Base-by-base conservation (phyloP, 2,888 invertebrate species). In the Andrena bucephala region DNA sequence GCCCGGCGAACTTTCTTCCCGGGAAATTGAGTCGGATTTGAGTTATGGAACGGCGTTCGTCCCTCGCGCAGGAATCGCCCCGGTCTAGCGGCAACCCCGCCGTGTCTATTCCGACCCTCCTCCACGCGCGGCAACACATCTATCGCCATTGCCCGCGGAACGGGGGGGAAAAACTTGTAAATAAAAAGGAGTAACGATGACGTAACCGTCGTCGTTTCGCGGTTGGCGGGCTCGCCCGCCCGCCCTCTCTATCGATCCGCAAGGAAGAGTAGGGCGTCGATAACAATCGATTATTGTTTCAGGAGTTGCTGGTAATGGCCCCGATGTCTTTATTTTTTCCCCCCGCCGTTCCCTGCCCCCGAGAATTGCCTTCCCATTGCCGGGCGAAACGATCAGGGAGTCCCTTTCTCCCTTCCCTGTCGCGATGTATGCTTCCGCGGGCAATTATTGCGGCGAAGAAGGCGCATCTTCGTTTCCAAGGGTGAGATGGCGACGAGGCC, bases 11-110 rank as follows among this genome's bases (percentile, higher is more conserved):
- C 90, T 92, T 92, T 92, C 89, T 90, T 90, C 85, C 90, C 89
- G 89, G 90, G 92, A 83, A 94, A 94, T 94, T 93, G 93, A 94
- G 91, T 91, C 89, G 89, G 90, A 93, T 93, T 93, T 93, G 93
- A 94, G 91, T 94, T 94, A 94, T 92, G 67, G 88, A 85, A 90
- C 79, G 88, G 83, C 89, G 87, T 77, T 75, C 85, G 79, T 88
- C 90, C 88, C 85, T 85, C 84, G 84, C 72, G 69, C 62, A 73
- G 85, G 69, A 85, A 68, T 81, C 82, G 77, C 63, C 70, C 63
- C 57, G 69, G 69, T 74, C 79, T 81, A 79, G 74, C 76, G 73
- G 71, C 57, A 70, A 69, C 83, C 84, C 88, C 86, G 31, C 70
- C 67, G 71, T 77, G 76, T 87, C 83, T 87, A 87, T 86, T 79